phyloP scores from a whole-genome alignment of 2,797 vertebrate genomes.

The Enteromius trimaculatus region DNA sequence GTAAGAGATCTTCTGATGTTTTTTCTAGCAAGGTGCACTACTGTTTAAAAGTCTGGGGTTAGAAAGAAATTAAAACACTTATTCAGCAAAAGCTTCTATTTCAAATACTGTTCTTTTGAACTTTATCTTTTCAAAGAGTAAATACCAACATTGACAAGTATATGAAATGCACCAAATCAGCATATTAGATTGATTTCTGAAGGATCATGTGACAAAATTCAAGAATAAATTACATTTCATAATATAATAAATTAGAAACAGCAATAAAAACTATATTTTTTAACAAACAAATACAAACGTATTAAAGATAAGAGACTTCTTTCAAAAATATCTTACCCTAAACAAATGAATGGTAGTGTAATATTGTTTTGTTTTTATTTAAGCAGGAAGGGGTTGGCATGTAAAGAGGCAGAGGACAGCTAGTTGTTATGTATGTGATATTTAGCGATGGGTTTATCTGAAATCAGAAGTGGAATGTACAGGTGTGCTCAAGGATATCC shows the following conservation, averaged over 20 bases:
- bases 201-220: background rate
- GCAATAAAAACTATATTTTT: background rate
- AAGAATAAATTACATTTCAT: background rate
- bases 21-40: background rate
- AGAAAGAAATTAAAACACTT: background rate
- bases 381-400: background rate
- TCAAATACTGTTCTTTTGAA: background rate
- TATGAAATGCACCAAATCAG: background rate
- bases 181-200: constrained; percentile 3
- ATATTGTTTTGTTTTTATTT: background rate
- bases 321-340: background rate
- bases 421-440: background rate
- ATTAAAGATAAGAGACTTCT: background rate
- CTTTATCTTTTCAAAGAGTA: too few species aligned
- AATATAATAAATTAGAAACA: background rate
- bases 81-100: background rate
- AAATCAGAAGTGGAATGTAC: constrained; percentile 3
- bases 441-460: constrained; percentile 20
- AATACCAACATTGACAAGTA: background rate
- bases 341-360: background rate
- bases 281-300: background rate
- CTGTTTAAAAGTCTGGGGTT: background rate
- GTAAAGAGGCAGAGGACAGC: background rate
- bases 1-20: constrained; percentile 72
- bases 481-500: constrained; percentile 20